Percentiles rank a stretch among this genome's conserved stretches.
These are phyloP conservation scores for Columba guinea DNA, from an alignment of 2,797 vertebrate species.

Conservation along the genomic window DNA sequence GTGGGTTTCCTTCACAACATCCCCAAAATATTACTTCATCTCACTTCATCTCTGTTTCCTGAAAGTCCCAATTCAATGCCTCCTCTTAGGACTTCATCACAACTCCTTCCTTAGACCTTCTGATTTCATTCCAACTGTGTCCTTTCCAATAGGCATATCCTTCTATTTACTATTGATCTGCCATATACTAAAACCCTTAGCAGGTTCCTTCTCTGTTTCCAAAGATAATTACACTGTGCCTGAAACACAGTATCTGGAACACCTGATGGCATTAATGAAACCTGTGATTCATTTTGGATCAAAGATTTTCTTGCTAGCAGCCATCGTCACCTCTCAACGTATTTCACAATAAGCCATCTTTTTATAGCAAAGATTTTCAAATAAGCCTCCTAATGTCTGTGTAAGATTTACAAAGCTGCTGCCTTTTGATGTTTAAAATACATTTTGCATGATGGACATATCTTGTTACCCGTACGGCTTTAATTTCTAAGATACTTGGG, in stretches of 20 bases:
- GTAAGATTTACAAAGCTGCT: neutral
- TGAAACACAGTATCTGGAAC: neutral
- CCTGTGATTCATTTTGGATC: neutral
- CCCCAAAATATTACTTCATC: neutral
- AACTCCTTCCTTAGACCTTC: neutral
- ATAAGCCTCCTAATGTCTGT: neutral
- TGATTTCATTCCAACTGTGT: neutral
- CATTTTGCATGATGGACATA: neutral
- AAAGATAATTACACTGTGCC: neutral
- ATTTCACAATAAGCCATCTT: neutral
- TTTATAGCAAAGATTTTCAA: neutral
- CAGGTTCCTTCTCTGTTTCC: neutral
- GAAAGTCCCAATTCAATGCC: neutral
- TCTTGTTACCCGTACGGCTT: neutral
- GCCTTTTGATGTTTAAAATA: conserved; percentile 21
- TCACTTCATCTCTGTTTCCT: neutral
- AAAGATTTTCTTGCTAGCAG: neutral
- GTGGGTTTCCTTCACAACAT: neutral
- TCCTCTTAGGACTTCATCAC: neutral
- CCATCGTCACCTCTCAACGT: neutral
- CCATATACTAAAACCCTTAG: neutral
- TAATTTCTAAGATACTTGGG: neutral
- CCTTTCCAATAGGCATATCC: neutral
- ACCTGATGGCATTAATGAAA: neutral
- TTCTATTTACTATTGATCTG: neutral